Evolutionary conservation across 2,113 vertebrate genomes (phyloP), one percentile per base, ranked within the genome.

Genomic region (Nicator chloris): DNA sequence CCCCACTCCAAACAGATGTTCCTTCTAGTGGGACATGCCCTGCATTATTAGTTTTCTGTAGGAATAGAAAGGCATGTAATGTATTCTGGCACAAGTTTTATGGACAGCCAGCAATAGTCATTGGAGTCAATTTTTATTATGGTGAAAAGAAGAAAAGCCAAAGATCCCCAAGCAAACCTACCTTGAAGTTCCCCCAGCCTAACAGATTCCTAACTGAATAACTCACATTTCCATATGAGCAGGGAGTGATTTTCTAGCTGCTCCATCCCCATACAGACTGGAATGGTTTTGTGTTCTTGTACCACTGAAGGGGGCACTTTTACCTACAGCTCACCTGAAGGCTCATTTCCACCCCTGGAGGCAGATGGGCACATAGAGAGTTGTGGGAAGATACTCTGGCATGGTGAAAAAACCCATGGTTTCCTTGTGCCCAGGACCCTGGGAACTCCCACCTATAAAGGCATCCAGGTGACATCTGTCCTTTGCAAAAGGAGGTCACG

Each of bases 341-440:
- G 71, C 9, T 26, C 19, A 21, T 27, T 82, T 56, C 54, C 13
- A 49, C 10, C 14, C 44, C 24, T 17, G 23, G 26, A 68, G 66
- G 24, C 4, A 19, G 9, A 18, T 1, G 6, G 40, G 21, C 10
- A 71, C 4, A 0, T 1, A 35, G 0, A 65, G 26, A 61, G 24
- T 5, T 49, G 42, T 19, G 49, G 63, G 33, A 60, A 45, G 15
- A 13, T 7, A 35, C 6, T 12, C 21, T 35, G 28, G 18, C 49
- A 47, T 2, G 2, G 20, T 54, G 24, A 66, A 60, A 49, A 44
- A 33, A 24, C 21, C 23, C 0, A 0, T n/a, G n/a, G 22, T 23
- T 54, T 53, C 49, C 56, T 50, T 19, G 7, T 13, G 15, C 5
- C 10, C 26, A 71, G 78, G 51, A 82, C 13, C 26, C 11, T 1